Conservation (phyloP, 2,113 vertebrate genomes). For the Butastur rufipennis region DNA sequence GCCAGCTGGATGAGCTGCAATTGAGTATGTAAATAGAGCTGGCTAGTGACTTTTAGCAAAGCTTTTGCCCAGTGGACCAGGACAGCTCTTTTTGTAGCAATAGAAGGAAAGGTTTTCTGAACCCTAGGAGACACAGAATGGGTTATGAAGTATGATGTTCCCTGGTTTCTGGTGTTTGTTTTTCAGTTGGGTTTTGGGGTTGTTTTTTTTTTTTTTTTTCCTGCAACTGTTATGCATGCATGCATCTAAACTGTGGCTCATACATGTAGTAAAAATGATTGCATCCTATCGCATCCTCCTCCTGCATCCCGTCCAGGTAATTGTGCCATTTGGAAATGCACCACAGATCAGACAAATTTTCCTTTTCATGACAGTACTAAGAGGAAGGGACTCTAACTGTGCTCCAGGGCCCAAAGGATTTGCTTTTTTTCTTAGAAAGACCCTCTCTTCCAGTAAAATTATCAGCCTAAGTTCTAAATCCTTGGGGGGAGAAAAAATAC, state of each 20-base stretch:
- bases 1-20: background rate
- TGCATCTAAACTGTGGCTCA: background rate
- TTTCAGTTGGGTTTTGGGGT: rapidly evolving
- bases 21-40: background rate
- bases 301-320: background rate
- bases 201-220: background rate
- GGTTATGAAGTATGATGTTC: background rate
- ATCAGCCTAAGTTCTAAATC: background rate
- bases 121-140: background rate
- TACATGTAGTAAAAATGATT: background rate
- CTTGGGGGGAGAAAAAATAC: background rate
- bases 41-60: background rate
- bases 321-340: background rate
- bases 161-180: background rate
- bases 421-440: background rate
- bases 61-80: background rate
- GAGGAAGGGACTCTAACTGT: background rate
- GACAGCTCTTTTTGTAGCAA: background rate
- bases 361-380: background rate
- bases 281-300: background rate
- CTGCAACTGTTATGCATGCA: background rate
- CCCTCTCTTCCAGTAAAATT: background rate
- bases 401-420: background rate
- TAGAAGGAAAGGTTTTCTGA: background rate
- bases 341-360: background rate